These are phyloP conservation scores for Diuraphis noxia DNA, from an alignment of 1,140 invertebrate genomes.

Conservation along the genomic window DNA sequence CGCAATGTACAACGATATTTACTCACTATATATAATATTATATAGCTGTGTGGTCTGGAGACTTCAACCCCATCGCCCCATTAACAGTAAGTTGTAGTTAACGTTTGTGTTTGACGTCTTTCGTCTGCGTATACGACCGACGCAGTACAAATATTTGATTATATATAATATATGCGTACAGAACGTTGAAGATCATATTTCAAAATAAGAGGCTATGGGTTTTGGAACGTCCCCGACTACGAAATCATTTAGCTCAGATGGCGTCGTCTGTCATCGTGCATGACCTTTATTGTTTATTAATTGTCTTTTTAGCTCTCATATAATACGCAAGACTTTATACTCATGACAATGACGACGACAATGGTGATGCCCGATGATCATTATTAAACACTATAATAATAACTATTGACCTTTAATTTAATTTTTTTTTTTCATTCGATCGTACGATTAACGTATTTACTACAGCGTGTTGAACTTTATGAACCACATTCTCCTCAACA, in stretches of 20 bases:
- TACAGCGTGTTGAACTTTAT: not conserved
- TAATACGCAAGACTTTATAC: not conserved
- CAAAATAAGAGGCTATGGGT: not conserved
- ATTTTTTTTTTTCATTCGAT: not conserved
- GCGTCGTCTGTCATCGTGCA: not conserved
- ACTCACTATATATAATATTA: not conserved
- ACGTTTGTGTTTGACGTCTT: not conserved
- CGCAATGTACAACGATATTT: not conserved
- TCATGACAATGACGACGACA: not conserved
- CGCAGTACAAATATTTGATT: not conserved
- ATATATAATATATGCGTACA: not conserved
- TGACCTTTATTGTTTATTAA: conserved; percentile 7
- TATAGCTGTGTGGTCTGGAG: not conserved
- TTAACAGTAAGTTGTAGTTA: too few species aligned
- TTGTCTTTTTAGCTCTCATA: not conserved
- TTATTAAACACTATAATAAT: not conserved
- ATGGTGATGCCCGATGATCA: not conserved
- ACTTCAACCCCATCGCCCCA: not conserved
- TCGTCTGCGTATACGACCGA: not conserved
- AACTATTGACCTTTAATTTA: not conserved
- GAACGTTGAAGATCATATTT: not conserved
- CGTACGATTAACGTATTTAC: not conserved
- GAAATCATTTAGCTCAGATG: not conserved
- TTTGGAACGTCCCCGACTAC: not conserved
- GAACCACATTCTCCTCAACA: not conserved